Evolutionary conservation across 2,113 vertebrate species (phyloP).

Genomic region (Strigops habroptila): DNA sequence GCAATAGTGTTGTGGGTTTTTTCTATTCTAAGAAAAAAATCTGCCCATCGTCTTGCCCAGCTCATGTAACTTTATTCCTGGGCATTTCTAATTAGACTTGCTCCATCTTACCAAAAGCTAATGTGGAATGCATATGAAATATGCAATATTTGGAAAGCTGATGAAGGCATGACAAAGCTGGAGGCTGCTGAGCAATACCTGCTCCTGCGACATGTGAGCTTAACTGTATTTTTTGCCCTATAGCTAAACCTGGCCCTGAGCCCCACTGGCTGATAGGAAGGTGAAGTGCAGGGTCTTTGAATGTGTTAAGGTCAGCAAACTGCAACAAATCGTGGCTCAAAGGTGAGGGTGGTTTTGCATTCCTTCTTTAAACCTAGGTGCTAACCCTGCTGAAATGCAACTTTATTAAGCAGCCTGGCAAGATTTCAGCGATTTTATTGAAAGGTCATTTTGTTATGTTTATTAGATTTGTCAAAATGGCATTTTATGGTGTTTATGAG

Average conservation of each 20-base stretch:
- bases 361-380: background rate
- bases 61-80: background rate
- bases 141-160: background rate
- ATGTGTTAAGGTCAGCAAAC: background rate
- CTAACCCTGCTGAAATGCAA: constrained; percentile 23
- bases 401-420: constrained; percentile 1
- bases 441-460: constrained; percentile 49
- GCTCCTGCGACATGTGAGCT: background rate
- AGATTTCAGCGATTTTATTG: constrained; percentile 14
- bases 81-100: background rate
- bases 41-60: background rate
- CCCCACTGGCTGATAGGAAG: background rate
- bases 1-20: background rate
- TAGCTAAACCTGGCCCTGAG: background rate
- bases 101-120: background rate
- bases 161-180: background rate
- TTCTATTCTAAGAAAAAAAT: background rate
- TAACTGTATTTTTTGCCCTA: background rate
- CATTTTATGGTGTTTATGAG: constrained; percentile 51
- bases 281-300: background rate
- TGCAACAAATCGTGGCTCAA: background rate
- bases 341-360: background rate
- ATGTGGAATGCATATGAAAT: background rate
- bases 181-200: background rate
- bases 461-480: constrained; percentile 48